Evolutionary conservation across 2,888 invertebrate genomes (phyloP), one percentile per base, ranked within the genome.

Genomic region (Siphlonurus alternatus): DNA sequence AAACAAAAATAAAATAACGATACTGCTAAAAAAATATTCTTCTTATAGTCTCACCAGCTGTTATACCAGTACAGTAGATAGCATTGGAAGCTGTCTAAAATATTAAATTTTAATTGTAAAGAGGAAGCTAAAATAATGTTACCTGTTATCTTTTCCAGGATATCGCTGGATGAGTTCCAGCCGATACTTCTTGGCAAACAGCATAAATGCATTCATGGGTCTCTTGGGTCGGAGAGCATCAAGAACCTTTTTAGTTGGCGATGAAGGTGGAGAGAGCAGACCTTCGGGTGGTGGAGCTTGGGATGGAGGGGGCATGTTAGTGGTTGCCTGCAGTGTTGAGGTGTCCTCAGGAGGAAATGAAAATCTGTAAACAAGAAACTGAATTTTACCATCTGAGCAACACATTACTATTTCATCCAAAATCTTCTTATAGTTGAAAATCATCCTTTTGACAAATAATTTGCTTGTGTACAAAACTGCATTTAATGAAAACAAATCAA

Each of bases 141-240:
- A 79, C 79, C 79, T 74, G 70, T 79, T 80, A 67, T 79, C 79
- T 69, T 77, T 77, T 18, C 78, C 77, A 51, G 80, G 79, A 70
- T 75, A 75, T 67, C 73, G 72, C 67, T 78, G 77, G 53, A 78
- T 79, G 59, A 77, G 74, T 66, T 76, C 75, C 7, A 77, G 71
- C 19, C 79, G 70, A 66, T 75, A 74, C 61, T 75, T 74, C 69
- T 79, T 77, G 22, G 80, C 79, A 73, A 78, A 79, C 64, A 80
- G 70, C 74, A 80, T 75, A 70, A 79, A 80, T 1, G 77, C 79
- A 70, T 80, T 80, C 79, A 79, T 79, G n/a, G 80, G 80, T 54
- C 78, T 69, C 67, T 77, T 76, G 20, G 76, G 72, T 68, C 75
- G 75, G 53, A 69, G 69, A 2, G 23, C 63, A 53, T 68, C 68